Evolutionary conservation across 2,113 vertebrate genomes (phyloP), one percentile per base, ranked within the genome.

Genomic region (Mionectes macconnelli): DNA sequence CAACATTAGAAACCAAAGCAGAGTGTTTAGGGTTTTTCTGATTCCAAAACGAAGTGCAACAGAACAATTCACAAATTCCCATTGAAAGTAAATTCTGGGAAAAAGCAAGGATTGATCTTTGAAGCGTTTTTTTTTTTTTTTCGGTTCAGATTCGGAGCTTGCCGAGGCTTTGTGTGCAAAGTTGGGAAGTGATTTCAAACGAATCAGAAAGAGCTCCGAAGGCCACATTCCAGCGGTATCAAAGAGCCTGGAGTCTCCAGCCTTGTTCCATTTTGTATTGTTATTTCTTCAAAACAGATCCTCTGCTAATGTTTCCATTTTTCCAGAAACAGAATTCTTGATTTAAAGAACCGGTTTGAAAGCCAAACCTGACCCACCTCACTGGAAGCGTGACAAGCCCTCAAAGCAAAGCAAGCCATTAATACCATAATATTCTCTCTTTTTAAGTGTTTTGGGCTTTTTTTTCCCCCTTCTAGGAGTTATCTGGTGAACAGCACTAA

Each of bases 221-320:
- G 73, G 84, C 87, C 55, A 2, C 4, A 8, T 89, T 93, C 64
- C 56, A 70, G 64, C 1, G 0, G n/a, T 72, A 82, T 86, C 89
- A 89, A 84, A 94, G 69, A 91, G 69, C 84, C 73, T 10, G 47
- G 56, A 94, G 69, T 84, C 76, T 87, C 13, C 6, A 93, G 84
- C 87, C 89, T 94, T 37, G 86, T 68, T 89, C 42, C 63, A 1
- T 80, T 55, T 72, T 56, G 76, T 49, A 81, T 86, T 84, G 68
- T 90, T 77, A 25, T 76, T 90, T 81, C 91, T 92, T 92, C 89
- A 39, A 72, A 94, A 87, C 80, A 35, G 44, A 52, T 77, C 69
- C 44, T 94, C 64, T 87, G 87, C 73, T 94, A 49, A 84, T 86
- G 91, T 87, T 92, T 84, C 59, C 84, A 55, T 87, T 95, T 75